Base-by-base conservation (phyloP, 2,113 vertebrate genomes). In the Corydoras maculifer region DNA sequence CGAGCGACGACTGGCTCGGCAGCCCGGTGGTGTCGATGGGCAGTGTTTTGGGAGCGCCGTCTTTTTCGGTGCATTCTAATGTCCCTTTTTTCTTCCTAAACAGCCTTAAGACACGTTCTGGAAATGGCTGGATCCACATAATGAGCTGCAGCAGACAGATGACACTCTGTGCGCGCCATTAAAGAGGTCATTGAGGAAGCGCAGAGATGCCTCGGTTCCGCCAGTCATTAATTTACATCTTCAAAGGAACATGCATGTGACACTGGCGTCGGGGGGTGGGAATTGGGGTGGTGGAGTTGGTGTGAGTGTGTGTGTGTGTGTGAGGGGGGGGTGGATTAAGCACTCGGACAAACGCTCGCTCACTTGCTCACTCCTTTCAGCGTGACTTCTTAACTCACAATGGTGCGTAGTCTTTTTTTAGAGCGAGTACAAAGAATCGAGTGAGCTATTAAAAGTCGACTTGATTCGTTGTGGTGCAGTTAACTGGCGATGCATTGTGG, bases 61-160 rank as follows among this genome's bases (percentile, higher is more conserved):
- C 93, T 92, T 93, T 92, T 97, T 93, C 92, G 92, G 89, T 86
- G 91, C 91, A 92, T 93, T 94, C 92, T 93, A 95, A 97, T 90
- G 92, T 93, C 88, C 85, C 92, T 94, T 94, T 62, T 43, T 96
- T 95, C 94, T 97, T 96, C 94, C 91, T 92, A 93, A 93, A 94
- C 92, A 94, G 95, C 93, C 96, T 92, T 93, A 91, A 98, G 95
- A 95, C 93, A 94, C 92, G 87, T 87, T 87, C 79, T 12, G 88
- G 91, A 43, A 91, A 91, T 90, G 90, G 88, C 93, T 91, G 91
- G 90, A 94, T 95, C 91, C 92, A 84, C 91, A 92, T 97, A 98
- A 97, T 98, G 94, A 97, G 93, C 96, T 93, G 91, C 88, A 92
- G 91, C 90, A 93, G 92, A 93, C 92, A 94, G 92, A 96, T 94